phyloP scores from a whole-genome alignment of 2,113 vertebrate species.

The Pseudorectes ferrugineus region DNA sequence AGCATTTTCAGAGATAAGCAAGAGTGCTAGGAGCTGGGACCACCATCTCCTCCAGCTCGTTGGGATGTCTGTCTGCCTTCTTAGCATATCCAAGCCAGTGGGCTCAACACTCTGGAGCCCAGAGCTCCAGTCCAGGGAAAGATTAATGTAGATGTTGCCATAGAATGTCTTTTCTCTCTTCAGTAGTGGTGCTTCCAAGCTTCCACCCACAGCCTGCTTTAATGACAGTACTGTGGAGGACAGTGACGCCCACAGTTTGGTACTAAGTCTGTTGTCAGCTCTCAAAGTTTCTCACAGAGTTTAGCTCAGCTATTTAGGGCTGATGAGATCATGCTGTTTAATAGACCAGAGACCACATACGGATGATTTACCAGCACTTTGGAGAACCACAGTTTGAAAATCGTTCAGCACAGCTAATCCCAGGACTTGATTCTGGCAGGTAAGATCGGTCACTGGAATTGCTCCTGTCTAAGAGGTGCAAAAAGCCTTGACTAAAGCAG shows the following conservation, averaged over 20 bases:
- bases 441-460: not conserved
- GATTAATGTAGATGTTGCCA: not conserved
- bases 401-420: not conserved
- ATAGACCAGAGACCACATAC: conserved; percentile 16
- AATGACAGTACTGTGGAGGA: conserved; percentile 46
- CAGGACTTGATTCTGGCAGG: not conserved
- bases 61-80: not conserved
- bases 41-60: fast-evolving
- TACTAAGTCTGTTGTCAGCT: conserved; percentile 45
- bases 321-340: conserved; percentile 57
- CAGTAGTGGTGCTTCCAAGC: not conserved
- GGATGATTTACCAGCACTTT: not conserved
- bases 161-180: not conserved
- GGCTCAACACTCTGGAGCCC: not conserved
- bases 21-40: not conserved
- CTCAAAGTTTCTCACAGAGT: conserved; percentile 33
- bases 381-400: conserved; percentile 9
- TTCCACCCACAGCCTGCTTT: conserved; percentile 38
- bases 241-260: conserved; percentile 48
- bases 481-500: conserved; percentile 7
- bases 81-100: not conserved
- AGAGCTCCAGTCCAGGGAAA: not conserved
- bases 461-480: not conserved
- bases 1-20: not conserved
- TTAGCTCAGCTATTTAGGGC: conserved; percentile 45